Evolutionary conservation across 1,140 invertebrate genomes (phyloP), one percentile per base, ranked within the genome.

Genomic region (Vollenhovia emeryi): DNA sequence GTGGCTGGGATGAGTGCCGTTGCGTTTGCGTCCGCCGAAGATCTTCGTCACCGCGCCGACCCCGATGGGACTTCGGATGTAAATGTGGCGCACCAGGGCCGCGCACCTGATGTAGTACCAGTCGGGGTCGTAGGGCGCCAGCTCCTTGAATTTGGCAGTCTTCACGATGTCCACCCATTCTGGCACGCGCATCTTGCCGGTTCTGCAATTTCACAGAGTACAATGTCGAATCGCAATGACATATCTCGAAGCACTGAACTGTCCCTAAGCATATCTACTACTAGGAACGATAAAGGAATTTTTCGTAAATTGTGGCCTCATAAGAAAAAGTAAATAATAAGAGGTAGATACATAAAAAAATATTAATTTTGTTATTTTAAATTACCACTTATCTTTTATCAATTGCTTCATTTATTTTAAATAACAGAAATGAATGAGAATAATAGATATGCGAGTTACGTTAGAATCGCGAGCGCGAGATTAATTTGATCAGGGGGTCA

Each of bases 151-250:
- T 89, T 97, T 96, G 74, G 97, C 98, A 21, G 98, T 98, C 94
- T 99, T 99, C 0, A 99, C 98, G 68, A 99, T 96, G 94, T 99
- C 99, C 87, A 98, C 97, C 97, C 99, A 99, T 93, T 99, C 99
- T 85, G 99, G 99, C 33, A 99, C 97, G 95, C 98, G 98, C 94
- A 99, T 96, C 95, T 99, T 99, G 86, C 99, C 99, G 91, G 98
- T 98, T 95, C 99, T 99, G 92, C 86, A 36, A 18, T 30, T 36
- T 64, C 13, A 50, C 1, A 24, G 9, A 64, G 71, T 40, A 75
- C 18, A 50, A 11, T 1, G 59, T 30, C 0, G 6, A 50, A 27
- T 2, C n/a, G 9, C 3, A 71, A 2, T 71, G 8, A 43, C 11
- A 43, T 43, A 43, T 43, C 9, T 43, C 11, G 40, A 9, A 43